Percentiles rank a stretch among this genome's conserved stretches.
Conservation (phyloP, 2,113 vertebrate genomes). For the Ahaetulla prasina region DNA sequence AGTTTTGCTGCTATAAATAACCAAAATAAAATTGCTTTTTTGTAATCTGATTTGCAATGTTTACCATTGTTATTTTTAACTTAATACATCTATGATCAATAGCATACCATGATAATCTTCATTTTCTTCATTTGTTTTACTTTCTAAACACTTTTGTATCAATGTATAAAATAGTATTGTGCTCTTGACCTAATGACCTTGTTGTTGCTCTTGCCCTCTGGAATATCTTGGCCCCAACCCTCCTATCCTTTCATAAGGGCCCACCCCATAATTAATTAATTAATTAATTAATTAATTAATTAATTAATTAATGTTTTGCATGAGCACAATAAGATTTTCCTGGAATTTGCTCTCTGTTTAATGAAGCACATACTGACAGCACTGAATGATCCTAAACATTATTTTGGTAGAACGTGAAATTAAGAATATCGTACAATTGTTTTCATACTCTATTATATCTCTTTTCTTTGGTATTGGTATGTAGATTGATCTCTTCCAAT, state of each 20-base stretch:
- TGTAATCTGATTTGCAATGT: background rate
- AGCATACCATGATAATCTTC: background rate
- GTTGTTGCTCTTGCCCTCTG: background rate
- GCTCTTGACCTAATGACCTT: background rate
- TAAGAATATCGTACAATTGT: background rate
- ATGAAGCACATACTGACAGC: background rate
- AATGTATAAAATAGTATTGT: background rate
- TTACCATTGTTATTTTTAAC: background rate
- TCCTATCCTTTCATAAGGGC: no score
- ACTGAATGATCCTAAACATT: background rate
- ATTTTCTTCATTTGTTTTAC: background rate
- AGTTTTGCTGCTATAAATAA: background rate
- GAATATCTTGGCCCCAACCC: no score
- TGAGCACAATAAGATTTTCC: background rate
- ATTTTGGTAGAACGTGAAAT: background rate
- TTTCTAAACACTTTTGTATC: background rate
- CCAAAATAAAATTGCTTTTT: background rate
- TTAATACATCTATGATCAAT: background rate
- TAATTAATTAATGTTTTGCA: background rate
- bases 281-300: no score
- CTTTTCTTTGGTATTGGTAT: background rate
- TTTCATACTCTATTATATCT: background rate
- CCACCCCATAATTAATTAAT: no score
- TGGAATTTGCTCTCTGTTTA: background rate
- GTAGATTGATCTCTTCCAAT: background rate